Conservation (phyloP, 2,888 invertebrate genomes). For the Eupithecia pulchellata region DNA sequence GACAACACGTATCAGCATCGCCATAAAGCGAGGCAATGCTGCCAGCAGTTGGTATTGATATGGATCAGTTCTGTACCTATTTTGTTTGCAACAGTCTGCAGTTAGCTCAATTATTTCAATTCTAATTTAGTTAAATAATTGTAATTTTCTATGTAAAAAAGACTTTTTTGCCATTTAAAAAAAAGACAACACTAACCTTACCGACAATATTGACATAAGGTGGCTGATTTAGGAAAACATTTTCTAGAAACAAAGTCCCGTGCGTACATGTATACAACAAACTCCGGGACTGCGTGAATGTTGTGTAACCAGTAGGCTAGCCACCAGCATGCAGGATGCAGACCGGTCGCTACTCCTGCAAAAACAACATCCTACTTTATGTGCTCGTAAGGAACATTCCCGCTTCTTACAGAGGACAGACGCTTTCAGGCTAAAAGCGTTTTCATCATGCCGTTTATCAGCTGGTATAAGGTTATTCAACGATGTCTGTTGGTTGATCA, state of each 20-base stretch:
- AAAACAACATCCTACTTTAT: conserved; percentile 43
- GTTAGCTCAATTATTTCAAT: too few relatives aligned
- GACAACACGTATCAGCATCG: too few relatives aligned
- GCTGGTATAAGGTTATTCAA: too few relatives aligned
- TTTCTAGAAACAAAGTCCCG: background rate
- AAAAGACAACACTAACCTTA: too few relatives aligned
- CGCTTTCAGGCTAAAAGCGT: conserved; percentile 13
- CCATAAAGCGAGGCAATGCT: too few relatives aligned
- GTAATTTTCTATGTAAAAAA: too few relatives aligned
- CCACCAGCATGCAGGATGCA: conserved; percentile 43
- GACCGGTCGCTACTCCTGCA: conserved; percentile 45
- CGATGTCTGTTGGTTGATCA: too few relatives aligned
- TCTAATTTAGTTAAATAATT: too few relatives aligned
- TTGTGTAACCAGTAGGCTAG: conserved; percentile 37
- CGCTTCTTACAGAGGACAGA: conserved; percentile 16
- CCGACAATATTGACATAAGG: background rate
- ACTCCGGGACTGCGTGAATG: conserved; percentile 31
- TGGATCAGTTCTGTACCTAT: too few relatives aligned
- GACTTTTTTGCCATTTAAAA: too few relatives aligned
- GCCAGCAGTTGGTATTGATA: too few relatives aligned
- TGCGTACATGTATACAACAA: conserved; percentile 5
- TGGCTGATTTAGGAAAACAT: background rate
- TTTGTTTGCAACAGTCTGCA: too few relatives aligned
- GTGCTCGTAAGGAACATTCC: conserved; percentile 22
- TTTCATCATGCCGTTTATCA: background rate